Evolutionary conservation across 1,140 invertebrate species (phyloP).

Genomic region (Sipha flava): DNA sequence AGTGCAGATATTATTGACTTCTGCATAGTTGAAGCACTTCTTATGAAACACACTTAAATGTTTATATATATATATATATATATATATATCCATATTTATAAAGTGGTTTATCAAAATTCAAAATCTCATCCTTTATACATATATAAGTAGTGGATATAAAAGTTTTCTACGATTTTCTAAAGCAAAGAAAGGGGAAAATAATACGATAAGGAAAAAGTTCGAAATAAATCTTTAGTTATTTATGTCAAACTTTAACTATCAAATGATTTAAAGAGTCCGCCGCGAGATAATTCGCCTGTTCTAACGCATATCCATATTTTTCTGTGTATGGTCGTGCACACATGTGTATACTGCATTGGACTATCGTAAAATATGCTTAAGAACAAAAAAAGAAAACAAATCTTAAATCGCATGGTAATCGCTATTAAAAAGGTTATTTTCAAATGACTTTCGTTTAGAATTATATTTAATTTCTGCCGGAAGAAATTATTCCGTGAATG

Average conservation of each 20-base stretch:
- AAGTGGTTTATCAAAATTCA: neutral
- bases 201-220: neutral
- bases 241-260: constrained; percentile 1
- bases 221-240: neutral
- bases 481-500: neutral
- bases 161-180: neutral
- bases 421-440: too few relatives aligned
- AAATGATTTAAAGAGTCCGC: neutral
- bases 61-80: neutral
- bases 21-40: too few relatives aligned
- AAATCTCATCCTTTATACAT: neutral
- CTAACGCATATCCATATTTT: too few relatives aligned
- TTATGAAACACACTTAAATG: neutral
- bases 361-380: neutral
- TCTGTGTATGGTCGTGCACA: too few relatives aligned
- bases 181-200: neutral
- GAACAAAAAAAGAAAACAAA: too few relatives aligned
- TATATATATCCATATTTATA: neutral
- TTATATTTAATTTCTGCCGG: neutral
- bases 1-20: too few relatives aligned
- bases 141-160: neutral
- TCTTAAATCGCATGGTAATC: too few relatives aligned
- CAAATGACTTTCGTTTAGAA: neutral
- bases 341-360: too few relatives aligned
- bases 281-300: neutral